Conservation (phyloP, 2,888 invertebrate species). For the Drosophila sordidapex region DNA sequence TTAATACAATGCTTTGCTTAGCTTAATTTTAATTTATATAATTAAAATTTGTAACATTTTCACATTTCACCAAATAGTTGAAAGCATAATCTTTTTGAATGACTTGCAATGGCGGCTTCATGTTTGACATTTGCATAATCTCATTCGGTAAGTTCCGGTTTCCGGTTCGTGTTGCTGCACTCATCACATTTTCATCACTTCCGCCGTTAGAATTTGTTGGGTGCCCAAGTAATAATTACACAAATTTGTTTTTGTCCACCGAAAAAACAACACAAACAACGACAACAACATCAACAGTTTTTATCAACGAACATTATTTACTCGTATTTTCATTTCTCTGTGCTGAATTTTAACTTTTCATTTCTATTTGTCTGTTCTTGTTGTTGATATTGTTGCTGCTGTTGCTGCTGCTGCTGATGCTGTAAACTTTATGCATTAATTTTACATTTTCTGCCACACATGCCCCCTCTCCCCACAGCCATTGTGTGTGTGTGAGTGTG, state of each 20-base stretch:
- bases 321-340: conserved; percentile 58
- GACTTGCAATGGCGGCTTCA: conserved; percentile 10
- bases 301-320: conserved; percentile 76
- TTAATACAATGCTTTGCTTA: background rate
- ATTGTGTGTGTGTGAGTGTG: conserved; percentile 9
- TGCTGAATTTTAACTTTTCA: conserved; percentile 45
- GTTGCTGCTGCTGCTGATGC: conserved; percentile 48
- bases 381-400: conserved; percentile 45
- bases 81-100: conserved; percentile 14
- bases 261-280: conserved; percentile 21
- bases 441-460: conserved; percentile 71
- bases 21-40: background rate
- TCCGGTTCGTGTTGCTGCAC: conserved; percentile 40
- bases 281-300: conserved; percentile 41
- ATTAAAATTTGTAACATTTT: background rate
- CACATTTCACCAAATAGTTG: background rate
- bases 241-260: conserved; percentile 45
- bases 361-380: conserved; percentile 56
- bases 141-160: conserved; percentile 60
- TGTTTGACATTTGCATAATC: conserved; percentile 57
- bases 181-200: conserved; percentile 61
- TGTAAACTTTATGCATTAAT: conserved; percentile 82
- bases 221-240: conserved; percentile 60
- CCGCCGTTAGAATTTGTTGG: conserved; percentile 28
- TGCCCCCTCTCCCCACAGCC: background rate